Evolutionary conservation across 2,113 vertebrate species (phyloP).

Genomic region (Ivindomyrus marchei): DNA sequence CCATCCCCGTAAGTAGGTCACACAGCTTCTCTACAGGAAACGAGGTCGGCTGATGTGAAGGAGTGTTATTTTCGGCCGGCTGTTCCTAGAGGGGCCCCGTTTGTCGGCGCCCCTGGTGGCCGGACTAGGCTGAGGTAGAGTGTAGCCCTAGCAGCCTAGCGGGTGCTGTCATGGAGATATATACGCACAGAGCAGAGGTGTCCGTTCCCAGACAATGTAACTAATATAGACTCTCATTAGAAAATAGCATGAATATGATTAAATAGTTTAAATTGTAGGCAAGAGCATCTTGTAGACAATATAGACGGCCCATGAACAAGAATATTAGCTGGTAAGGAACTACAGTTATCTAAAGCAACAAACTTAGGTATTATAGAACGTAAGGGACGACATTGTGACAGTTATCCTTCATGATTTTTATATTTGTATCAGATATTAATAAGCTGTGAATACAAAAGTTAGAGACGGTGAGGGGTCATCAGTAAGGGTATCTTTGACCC

Average conservation of each 20-base stretch:
- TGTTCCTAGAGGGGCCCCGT: conserved; percentile 60
- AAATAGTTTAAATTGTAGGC: not conserved
- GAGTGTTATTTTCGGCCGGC: conserved; percentile 63
- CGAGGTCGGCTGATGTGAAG: conserved; percentile 62
- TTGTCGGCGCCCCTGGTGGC: not conserved
- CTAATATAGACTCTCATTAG: not conserved
- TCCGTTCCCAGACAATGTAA: not conserved
- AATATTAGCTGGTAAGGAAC: not conserved
- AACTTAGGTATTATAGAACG: not conserved
- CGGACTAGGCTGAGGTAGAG: not conserved
- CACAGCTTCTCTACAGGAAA: conserved; percentile 52
- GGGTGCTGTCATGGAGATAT: not conserved
- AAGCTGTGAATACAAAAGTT: not conserved
- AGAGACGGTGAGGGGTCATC: not conserved
- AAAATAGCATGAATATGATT: not conserved
- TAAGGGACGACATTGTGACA: not conserved
- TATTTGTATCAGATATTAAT: not conserved
- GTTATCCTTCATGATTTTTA: not conserved
- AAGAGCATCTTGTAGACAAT: not conserved
- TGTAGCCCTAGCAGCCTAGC: not conserved
- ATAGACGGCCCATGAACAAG: not conserved
- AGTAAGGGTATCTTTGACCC: not conserved
- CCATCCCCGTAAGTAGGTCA: conserved; percentile 40
- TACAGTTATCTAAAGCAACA: not conserved
- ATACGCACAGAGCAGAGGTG: not conserved